Evolutionary conservation across 35 echinoderm and acorn worm genomes (phyloP).

Genomic region (Stichopus chloronotus): DNA sequence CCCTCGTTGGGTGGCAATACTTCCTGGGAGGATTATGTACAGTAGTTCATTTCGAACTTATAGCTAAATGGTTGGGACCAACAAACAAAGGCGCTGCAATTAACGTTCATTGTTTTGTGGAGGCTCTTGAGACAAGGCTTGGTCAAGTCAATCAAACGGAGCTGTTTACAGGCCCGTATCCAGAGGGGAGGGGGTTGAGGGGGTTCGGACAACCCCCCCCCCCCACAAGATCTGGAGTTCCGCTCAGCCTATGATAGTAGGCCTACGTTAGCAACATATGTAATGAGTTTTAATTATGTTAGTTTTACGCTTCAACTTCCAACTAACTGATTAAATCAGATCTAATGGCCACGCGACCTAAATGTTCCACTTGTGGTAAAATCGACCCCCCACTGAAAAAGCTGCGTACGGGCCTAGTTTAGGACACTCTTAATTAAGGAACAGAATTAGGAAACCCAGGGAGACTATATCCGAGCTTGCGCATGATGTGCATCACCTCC

Average conservation of each 20-base stretch:
- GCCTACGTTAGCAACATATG: too few relatives aligned
- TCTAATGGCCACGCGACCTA: too few relatives aligned
- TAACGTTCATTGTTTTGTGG: neutral
- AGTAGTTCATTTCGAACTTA: conserved; percentile 56
- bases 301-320: too few relatives aligned
- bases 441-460: neutral
- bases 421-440: neutral
- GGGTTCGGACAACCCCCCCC: too few relatives aligned
- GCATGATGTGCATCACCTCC: neutral
- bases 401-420: too few relatives aligned
- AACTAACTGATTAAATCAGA: too few relatives aligned
- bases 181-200: too few relatives aligned
- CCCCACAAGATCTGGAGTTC: too few relatives aligned
- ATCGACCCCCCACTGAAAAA: too few relatives aligned
- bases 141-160: conserved; percentile 3
- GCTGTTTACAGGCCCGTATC: neutral
- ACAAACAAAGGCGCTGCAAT: conserved; percentile 49
- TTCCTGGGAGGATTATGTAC: conserved; percentile 57
- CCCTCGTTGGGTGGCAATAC: conserved; percentile 46
- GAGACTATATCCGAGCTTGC: conserved; percentile 35
- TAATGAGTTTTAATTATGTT: too few relatives aligned
- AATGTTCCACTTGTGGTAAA: too few relatives aligned
- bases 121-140: conserved; percentile 1
- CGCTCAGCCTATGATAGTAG: too few relatives aligned
- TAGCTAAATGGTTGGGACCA: conserved; percentile 65